These are phyloP conservation scores for Parazoanthus darwini DNA, from an alignment of 92 coral and sea anemone genomes.

Conservation along the genomic window DNA sequence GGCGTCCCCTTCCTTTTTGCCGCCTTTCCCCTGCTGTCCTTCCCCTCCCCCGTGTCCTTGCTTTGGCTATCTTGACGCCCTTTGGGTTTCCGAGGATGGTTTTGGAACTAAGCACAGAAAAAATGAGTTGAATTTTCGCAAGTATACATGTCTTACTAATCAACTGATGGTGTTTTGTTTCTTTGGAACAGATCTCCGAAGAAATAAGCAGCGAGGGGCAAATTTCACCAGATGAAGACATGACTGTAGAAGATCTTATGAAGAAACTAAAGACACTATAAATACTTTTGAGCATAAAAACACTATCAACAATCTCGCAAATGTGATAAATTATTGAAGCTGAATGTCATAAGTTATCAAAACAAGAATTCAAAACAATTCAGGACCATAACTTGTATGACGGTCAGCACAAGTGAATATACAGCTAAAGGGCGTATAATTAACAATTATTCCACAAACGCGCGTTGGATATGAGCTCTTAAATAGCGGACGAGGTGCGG, in stretches of 20 bases:
- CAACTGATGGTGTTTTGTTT: conserved; percentile 6
- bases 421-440: not conserved
- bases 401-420: not conserved
- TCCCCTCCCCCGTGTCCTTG: no score
- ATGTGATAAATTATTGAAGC: not conserved
- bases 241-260: conserved; percentile 97
- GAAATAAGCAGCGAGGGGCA: conserved; percentile 99
- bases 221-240: conserved; percentile 89
- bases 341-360: not conserved
- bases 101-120: no score
- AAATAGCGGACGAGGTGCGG: no score
- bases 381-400: not conserved
- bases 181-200: conserved; percentile 78
- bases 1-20: no score
- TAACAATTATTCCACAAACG: no score
- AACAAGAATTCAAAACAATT: not conserved
- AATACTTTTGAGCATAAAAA: not conserved
- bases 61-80: no score
- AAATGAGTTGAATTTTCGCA: not conserved
- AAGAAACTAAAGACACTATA: conserved; percentile 84
- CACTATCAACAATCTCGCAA: not conserved
- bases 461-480: no score
- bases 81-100: no score
- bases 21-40: no score
- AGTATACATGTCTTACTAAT: no score